Evolutionary conservation across 2,797 vertebrate genomes (phyloP).

Genomic region (Eremophila alpestris): DNA sequence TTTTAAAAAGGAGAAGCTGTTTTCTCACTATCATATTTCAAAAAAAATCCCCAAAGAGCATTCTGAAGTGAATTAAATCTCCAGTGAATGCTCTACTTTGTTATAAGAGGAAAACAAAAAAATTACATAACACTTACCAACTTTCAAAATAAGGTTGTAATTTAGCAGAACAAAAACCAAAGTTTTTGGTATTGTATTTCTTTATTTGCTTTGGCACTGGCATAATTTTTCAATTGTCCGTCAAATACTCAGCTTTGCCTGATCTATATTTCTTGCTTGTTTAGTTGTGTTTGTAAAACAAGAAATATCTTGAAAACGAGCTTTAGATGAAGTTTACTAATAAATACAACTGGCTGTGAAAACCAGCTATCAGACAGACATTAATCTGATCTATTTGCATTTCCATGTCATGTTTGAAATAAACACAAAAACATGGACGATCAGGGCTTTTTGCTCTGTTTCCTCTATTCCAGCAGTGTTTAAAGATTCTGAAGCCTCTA

Average conservation of each 20-base stretch:
- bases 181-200: slow-evolving; percentile 34
- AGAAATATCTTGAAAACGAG: neutral
- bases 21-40: neutral
- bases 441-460: neutral
- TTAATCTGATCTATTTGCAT: neutral
- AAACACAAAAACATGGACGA: neutral
- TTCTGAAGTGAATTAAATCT: neutral
- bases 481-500: neutral
- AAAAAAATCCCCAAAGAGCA: neutral
- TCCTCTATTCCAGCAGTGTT: neutral
- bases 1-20: neutral
- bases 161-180: slow-evolving; percentile 35
- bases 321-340: neutral
- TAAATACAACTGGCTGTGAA: neutral
- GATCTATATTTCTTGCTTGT: neutral
- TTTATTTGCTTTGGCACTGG: slow-evolving; percentile 42
- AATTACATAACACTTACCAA: neutral
- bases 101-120: slow-evolving; percentile 33
- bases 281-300: neutral
- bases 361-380: neutral
- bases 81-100: neutral
- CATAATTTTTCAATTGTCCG: neutral
- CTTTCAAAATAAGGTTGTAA: slow-evolving; percentile 38
- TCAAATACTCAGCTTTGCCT: neutral
- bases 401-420: neutral